phyloP scores from a whole-genome alignment of 2,797 vertebrate genomes.

The Xerus rutilus region DNA sequence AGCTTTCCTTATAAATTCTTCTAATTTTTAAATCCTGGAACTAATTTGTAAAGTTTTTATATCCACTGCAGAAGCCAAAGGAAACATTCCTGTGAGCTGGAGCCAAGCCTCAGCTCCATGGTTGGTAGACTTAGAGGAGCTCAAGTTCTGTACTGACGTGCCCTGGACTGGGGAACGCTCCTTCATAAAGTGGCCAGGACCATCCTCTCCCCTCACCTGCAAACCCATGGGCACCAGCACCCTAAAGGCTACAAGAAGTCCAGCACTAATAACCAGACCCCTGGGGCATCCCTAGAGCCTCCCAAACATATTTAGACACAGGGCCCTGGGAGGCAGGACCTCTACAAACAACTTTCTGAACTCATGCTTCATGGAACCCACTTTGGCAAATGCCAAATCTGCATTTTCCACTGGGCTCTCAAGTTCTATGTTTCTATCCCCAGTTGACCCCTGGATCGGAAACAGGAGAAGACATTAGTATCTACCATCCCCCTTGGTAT shows the following conservation, averaged over 20 bases:
- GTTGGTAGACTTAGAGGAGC: neutral
- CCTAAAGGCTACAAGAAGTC: neutral
- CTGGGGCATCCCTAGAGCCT: accelerated
- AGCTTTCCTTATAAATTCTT: conserved; percentile 59
- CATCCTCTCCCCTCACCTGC: neutral
- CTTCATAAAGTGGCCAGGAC: neutral
- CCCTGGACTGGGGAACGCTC: too few species aligned
- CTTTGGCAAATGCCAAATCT: conserved; percentile 1
- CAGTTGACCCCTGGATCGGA: neutral
- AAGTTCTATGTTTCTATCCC: neutral
- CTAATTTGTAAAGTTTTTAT: conserved; percentile 64
- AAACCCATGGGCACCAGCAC: neutral
- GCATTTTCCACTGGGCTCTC: neutral
- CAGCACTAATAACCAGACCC: neutral
- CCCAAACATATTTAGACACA: neutral
- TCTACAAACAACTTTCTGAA: neutral
- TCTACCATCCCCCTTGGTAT: neutral
- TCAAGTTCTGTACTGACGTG: neutral
- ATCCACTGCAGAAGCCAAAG: conserved; percentile 52
- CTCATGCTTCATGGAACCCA: neutral
- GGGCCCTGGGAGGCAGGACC: neutral
- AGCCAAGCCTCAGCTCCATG: conserved; percentile 66
- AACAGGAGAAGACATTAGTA: neutral
- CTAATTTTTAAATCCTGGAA: conserved; percentile 62
- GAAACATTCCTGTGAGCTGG: conserved; percentile 58